Conservation (phyloP, 37 sponge, comb jelly and placozoan species). For the Mnemiopsis leidyi region DNA sequence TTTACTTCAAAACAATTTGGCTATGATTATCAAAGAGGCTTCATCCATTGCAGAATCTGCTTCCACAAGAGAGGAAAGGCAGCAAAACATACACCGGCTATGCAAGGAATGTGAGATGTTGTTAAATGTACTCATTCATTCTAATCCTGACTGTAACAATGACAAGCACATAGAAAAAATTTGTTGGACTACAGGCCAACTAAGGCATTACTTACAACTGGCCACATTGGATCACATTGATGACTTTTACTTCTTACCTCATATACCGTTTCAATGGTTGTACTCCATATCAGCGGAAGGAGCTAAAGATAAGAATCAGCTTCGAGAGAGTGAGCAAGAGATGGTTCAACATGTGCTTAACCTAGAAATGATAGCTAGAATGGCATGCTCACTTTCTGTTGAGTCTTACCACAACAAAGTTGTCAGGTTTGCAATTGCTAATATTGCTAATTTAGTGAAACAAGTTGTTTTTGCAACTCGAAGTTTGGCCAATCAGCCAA, state of each 20-base stretch:
- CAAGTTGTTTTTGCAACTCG: constrained; percentile 63
- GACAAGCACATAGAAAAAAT: constrained; percentile 46
- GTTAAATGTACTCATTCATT: constrained; percentile 23
- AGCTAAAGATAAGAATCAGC: constrained; percentile 34
- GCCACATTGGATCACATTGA: constrained; percentile 62
- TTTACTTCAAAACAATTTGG: background rate
- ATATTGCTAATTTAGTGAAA: background rate
- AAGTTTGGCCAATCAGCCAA: constrained; percentile 14
- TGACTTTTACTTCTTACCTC: constrained; percentile 59
- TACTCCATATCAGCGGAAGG: constrained; percentile 31
- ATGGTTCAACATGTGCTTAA: constrained; percentile 59
- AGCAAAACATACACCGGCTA: constrained; percentile 3
- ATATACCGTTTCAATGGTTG: constrained; percentile 35
- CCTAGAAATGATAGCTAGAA: constrained; percentile 48
- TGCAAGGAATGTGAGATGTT: constrained; percentile 36
- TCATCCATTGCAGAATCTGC: constrained; percentile 27
- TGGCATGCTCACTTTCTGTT: constrained; percentile 56
- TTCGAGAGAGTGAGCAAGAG: constrained; percentile 27
- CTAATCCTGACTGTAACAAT: constrained; percentile 14
- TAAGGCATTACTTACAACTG: constrained; percentile 56
- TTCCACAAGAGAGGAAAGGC: constrained; percentile 46
- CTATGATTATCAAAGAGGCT: background rate
- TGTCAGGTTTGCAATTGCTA: constrained; percentile 14
- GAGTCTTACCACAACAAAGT: constrained; percentile 47
- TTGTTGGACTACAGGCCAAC: constrained; percentile 10